phyloP scores from a whole-genome alignment of 2,888 invertebrate genomes.

The Petrolisthes cinctipes region DNA sequence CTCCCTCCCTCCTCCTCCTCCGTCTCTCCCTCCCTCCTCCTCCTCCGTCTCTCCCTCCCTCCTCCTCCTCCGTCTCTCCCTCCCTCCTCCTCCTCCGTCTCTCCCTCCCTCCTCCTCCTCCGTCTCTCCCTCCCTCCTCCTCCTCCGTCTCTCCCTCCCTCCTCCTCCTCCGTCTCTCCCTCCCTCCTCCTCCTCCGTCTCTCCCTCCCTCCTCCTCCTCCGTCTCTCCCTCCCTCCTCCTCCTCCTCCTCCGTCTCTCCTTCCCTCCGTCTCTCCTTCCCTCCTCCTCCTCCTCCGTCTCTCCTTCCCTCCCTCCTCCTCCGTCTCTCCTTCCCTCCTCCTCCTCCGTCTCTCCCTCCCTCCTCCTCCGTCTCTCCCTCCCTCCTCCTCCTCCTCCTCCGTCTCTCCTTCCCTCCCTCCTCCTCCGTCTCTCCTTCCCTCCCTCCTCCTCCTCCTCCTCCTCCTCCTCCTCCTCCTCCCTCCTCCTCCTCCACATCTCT shows the following conservation, averaged over 20 bases:
- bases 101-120: neutral
- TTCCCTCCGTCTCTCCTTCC: neutral
- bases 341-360: neutral
- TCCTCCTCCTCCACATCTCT: conserved; percentile 5
- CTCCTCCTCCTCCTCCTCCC: neutral
- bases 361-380: neutral
- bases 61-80: neutral
- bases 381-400: neutral
- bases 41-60: neutral
- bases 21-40: neutral
- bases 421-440: neutral
- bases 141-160: neutral
- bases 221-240: neutral
- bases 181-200: neutral
- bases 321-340: neutral
- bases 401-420: neutral
- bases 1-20: neutral
- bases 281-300: conserved; percentile 4
- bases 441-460: neutral
- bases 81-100: neutral
- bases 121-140: neutral
- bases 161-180: neutral
- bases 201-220: conserved; percentile 12
- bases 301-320: conserved; percentile 3
- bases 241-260: neutral